Percentiles rank a stretch among this genome's conserved stretches.
phyloP scores from a whole-genome alignment of 2,888 invertebrate genomes.

The Torymus tubicola region DNA sequence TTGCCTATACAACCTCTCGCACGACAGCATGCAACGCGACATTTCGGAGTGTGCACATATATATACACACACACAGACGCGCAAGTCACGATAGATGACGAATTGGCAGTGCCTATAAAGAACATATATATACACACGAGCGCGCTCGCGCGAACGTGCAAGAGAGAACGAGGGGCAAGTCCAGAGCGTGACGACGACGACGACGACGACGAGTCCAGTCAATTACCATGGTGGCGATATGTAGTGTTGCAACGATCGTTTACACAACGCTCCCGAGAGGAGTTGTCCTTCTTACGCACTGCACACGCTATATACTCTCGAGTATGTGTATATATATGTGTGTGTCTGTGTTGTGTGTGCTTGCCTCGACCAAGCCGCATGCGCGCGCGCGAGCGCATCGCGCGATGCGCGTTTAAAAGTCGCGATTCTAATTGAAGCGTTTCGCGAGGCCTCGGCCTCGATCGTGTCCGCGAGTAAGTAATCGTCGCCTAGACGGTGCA shows the following conservation, averaged over 20 bases:
- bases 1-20: no score
- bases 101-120: not conserved
- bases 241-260: conserved; percentile 52
- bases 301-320: conserved; percentile 28
- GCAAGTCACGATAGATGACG: no score
- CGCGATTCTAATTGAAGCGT: conserved; percentile 30
- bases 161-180: conserved; percentile 22
- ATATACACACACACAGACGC: no score
- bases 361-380: not conserved
- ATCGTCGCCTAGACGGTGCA: no score
- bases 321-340: not conserved
- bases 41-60: no score
- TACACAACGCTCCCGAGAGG: conserved; percentile 48
- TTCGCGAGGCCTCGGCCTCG: not conserved
- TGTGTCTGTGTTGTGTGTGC: not conserved
- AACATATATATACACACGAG: not conserved
- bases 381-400: not conserved
- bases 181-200: not conserved
- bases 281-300: conserved; percentile 47
- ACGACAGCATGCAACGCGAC: no score
- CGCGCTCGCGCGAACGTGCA: not conserved
- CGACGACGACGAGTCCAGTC: conserved; percentile 44
- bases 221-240: conserved; percentile 52
- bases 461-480: not conserved
- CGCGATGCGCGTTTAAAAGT: conserved; percentile 14